Conservation (phyloP, 2,797 vertebrate genomes). For the Crocodylus rhombifer region DNA sequence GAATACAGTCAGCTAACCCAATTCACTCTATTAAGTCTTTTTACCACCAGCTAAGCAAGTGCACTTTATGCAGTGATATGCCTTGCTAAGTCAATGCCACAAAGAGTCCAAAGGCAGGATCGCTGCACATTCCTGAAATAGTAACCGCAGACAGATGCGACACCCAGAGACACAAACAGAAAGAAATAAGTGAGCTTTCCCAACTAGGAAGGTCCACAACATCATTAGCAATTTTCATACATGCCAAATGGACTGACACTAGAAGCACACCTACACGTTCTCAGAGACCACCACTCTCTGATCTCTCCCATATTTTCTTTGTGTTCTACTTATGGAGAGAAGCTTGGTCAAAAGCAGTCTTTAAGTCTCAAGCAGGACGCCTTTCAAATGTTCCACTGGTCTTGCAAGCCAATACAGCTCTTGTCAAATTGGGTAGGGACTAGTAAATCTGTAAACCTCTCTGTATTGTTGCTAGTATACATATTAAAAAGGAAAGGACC, state of each 20-base stretch:
- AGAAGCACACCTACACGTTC: not conserved
- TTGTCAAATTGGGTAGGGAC: not conserved
- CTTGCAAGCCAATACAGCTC: not conserved
- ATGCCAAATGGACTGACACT: not conserved
- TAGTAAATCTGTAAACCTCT: not conserved
- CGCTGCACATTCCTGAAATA: not conserved
- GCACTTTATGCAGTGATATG: fast-evolving
- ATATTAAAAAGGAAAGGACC: not conserved
- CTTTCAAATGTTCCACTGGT: not conserved
- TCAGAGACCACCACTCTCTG: not conserved
- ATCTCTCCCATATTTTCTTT: not conserved
- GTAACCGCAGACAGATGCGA: not conserved
- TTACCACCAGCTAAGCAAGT: not conserved
- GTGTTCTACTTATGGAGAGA: not conserved
- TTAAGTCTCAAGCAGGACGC: no score
- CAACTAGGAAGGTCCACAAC: not conserved
- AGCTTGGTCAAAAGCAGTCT: not conserved
- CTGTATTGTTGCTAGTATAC: not conserved
- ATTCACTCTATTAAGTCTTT: conserved; percentile 7
- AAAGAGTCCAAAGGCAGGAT: fast-evolving
- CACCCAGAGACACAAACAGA: not conserved
- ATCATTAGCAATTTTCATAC: not conserved
- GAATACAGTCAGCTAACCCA: not conserved
- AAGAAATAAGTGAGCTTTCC: not conserved
- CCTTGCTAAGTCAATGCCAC: not conserved